Evolutionary conservation across 2,797 vertebrate species (phyloP).

Genomic region (Tenualosa thibaudeaui): DNA sequence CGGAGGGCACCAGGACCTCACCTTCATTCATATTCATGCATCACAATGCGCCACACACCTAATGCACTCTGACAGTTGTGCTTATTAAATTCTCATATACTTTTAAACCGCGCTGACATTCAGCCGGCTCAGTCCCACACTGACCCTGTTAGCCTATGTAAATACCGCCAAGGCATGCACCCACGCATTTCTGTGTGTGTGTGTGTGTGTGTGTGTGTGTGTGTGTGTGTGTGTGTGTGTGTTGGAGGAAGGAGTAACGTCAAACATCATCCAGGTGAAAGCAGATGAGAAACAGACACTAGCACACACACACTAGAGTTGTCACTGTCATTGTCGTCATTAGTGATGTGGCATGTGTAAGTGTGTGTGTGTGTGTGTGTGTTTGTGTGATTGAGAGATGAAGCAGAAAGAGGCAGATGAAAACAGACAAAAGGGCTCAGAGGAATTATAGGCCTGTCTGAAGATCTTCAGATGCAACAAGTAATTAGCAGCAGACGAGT

Average conservation of each 20-base stretch:
- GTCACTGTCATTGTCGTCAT: slow-evolving; percentile 5
- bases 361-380: background rate
- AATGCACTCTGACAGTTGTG: slow-evolving; percentile 68
- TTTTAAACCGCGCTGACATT: slow-evolving; percentile 72
- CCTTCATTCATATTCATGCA: slow-evolving; percentile 72
- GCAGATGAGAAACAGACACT: background rate
- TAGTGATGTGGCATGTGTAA: background rate
- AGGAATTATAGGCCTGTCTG: background rate
- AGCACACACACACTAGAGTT: background rate
- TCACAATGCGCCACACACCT: slow-evolving; percentile 63
- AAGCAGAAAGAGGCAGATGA: background rate
- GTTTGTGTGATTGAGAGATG: background rate
- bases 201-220: background rate
- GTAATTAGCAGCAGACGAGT: background rate
- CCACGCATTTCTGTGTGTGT: background rate
- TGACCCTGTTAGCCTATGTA: slow-evolving; percentile 73
- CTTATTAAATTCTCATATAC: slow-evolving; percentile 72
- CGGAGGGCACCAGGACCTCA: slow-evolving; percentile 45
- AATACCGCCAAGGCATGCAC: slow-evolving; percentile 61
- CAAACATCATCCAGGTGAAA: background rate
- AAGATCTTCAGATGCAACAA: background rate
- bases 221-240: background rate
- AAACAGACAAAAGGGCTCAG: background rate
- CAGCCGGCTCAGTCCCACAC: slow-evolving; percentile 69
- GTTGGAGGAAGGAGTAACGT: background rate